Evolutionary conservation across 2,888 invertebrate genomes (phyloP).

Genomic region (Blera fallax): DNA sequence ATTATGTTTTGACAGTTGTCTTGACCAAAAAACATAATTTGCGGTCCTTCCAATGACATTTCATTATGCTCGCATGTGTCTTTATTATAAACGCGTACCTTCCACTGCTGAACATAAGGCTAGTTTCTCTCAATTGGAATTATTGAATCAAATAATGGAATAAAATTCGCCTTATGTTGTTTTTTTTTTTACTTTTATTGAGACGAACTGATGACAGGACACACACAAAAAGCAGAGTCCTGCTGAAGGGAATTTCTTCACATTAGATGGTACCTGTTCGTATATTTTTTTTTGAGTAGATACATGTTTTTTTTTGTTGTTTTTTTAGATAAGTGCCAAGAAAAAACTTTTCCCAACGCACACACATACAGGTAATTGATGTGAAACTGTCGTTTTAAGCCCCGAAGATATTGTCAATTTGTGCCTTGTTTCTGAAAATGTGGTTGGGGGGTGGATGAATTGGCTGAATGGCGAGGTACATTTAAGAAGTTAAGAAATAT

Average conservation of each 20-base stretch:
- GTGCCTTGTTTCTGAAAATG: neutral
- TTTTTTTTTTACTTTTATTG: neutral
- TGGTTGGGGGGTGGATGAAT: neutral
- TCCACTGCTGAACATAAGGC: constrained; percentile 41
- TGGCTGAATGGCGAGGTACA: neutral
- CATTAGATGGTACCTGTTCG: neutral
- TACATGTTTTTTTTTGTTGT: neutral
- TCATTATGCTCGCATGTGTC: constrained; percentile 62
- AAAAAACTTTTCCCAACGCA: constrained; percentile 16
- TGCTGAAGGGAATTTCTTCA: constrained; percentile 32
- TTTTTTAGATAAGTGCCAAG: constrained; percentile 26
- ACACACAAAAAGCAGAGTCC: constrained; percentile 21
- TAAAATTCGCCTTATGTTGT: constrained; percentile 15
- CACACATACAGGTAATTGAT: constrained; percentile 12
- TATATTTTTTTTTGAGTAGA: constrained; percentile 12
- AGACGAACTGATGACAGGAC: constrained; percentile 56
- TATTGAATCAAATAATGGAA: constrained; percentile 29
- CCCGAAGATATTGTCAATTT: constrained; percentile 36
- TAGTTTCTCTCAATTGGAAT: constrained; percentile 46
- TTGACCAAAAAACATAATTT: constrained; percentile 59
- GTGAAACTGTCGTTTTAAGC: constrained; percentile 11
- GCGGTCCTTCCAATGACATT: constrained; percentile 61
- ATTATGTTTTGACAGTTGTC: constrained; percentile 17
- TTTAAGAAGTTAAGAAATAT: constrained; percentile 7
- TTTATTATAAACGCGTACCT: neutral